These are phyloP conservation scores for Euplexia lucipara DNA, from an alignment of 2,888 invertebrate species.

Conservation along the genomic window DNA sequence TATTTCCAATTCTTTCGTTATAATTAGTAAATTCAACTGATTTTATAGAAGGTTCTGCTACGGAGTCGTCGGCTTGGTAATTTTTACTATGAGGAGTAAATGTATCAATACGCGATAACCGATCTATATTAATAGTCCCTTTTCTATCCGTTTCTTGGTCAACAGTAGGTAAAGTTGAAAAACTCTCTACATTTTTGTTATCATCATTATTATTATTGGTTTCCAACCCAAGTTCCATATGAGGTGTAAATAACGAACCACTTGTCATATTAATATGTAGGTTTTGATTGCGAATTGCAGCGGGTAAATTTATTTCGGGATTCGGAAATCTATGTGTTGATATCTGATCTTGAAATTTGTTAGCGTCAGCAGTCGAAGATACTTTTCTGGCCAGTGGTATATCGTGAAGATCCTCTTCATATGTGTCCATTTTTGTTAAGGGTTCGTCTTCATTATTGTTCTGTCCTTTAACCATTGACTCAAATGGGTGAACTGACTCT, in stretches of 20 bases:
- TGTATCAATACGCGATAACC: constrained; percentile 41
- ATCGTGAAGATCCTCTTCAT: constrained; percentile 54
- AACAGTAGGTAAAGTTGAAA: constrained; percentile 21
- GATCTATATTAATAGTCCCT: constrained; percentile 48
- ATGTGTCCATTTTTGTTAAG: constrained; percentile 37
- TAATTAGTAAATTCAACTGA: constrained; percentile 71
- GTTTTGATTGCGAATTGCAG: constrained; percentile 14
- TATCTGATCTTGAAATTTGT: constrained; percentile 45
- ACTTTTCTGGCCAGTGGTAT: constrained; percentile 61
- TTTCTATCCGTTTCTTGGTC: constrained; percentile 24
- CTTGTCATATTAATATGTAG: constrained; percentile 38
- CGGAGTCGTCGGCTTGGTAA: constrained; percentile 76
- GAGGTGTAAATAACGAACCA: constrained; percentile 18
- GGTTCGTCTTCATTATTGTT: constrained; percentile 59
- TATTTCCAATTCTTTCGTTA: constrained; percentile 71
- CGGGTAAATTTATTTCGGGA: constrained; percentile 17
- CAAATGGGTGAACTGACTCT: constrained; percentile 84
- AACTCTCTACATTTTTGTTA: constrained; percentile 38
- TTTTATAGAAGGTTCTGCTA: constrained; percentile 78
- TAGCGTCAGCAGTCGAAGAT: constrained; percentile 51
- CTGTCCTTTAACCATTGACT: constrained; percentile 88
- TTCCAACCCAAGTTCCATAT: constrained; percentile 27
- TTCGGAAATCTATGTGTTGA: constrained; percentile 30
- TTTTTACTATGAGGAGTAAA: constrained; percentile 72
- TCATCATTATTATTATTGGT: constrained; percentile 23